phyloP scores from a whole-genome alignment of 2,113 vertebrate genomes.

The Polyodon spathula region DNA sequence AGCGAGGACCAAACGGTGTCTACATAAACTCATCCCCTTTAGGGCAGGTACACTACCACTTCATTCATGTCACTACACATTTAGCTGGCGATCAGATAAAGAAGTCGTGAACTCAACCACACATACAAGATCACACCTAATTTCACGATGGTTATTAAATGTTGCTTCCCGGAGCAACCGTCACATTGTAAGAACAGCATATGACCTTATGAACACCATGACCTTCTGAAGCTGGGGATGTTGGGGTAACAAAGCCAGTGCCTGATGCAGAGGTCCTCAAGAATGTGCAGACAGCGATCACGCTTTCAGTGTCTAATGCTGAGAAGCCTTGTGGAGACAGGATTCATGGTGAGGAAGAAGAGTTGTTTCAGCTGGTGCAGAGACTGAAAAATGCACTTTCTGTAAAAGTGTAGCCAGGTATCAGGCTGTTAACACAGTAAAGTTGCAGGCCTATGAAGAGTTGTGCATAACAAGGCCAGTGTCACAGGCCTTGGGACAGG shows the following conservation, averaged over 20 bases:
- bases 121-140: background rate
- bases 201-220: too few species aligned
- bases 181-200: background rate
- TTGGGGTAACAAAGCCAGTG: too few species aligned
- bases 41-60: too few species aligned
- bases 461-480: background rate
- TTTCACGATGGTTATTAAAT: too few species aligned
- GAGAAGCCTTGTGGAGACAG: conserved; percentile 4
- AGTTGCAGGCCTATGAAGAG: background rate
- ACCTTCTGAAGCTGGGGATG: too few species aligned
- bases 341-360: conserved; percentile 36
- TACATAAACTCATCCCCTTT: too few species aligned
- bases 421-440: conserved; percentile 7
- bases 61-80: too few species aligned
- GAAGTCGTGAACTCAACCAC: background rate
- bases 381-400: conserved; percentile 49
- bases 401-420: conserved; percentile 48
- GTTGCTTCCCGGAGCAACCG: background rate
- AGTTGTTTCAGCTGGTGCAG: conserved; percentile 50
- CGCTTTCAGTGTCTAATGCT: background rate
- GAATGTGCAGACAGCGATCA: conserved; percentile 17
- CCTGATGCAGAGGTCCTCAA: conserved; percentile 7
- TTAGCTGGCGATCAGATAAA: too few species aligned
- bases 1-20: conserved; percentile 53
- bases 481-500: background rate